phyloP scores from a whole-genome alignment of 2,888 invertebrate genomes.

The Pyralis farinalis region DNA sequence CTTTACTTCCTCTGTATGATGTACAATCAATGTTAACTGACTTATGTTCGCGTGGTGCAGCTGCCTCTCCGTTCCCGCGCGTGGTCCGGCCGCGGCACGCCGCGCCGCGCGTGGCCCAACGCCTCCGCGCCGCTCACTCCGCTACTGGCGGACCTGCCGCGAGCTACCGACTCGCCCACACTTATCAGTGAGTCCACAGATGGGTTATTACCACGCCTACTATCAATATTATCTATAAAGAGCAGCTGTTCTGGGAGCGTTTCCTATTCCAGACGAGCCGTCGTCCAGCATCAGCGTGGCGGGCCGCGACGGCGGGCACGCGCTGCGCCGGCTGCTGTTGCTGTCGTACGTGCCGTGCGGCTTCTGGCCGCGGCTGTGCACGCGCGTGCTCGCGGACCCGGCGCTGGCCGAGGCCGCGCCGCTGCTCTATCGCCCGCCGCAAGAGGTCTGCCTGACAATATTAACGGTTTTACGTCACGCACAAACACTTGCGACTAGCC shows the following conservation, averaged over 20 bases:
- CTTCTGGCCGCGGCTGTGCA: conserved; percentile 97
- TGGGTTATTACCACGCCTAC: too few species aligned
- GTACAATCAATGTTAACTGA: too few species aligned
- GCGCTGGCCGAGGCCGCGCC: conserved; percentile 89
- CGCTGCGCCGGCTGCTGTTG: conserved; percentile 89
- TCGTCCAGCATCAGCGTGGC: conserved; percentile 39
- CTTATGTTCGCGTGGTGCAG: too few species aligned
- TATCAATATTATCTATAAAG: too few species aligned
- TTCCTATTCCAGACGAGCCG: conserved; percentile 52
- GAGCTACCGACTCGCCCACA: conserved; percentile 50
- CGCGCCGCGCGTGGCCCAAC: conserved; percentile 34
- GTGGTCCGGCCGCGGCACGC: conserved; percentile 38
- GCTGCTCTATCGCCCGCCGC: conserved; percentile 86
- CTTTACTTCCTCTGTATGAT: neutral
- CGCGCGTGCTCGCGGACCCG: conserved; percentile 94
- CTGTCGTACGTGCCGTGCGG: conserved; percentile 99
- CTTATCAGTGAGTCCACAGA: conserved; percentile 55
- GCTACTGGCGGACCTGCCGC: conserved; percentile 18
- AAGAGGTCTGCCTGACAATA: conserved; percentile 82
- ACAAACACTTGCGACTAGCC: too few species aligned
- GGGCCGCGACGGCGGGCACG: conserved; percentile 73
- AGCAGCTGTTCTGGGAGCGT: too few species aligned
- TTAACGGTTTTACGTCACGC: too few species aligned
- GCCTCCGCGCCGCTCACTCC: conserved; percentile 12
- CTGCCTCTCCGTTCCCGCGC: conserved; percentile 45